Conservation (phyloP, 1,140 invertebrate genomes). For the Semibalanus balanoides region DNA sequence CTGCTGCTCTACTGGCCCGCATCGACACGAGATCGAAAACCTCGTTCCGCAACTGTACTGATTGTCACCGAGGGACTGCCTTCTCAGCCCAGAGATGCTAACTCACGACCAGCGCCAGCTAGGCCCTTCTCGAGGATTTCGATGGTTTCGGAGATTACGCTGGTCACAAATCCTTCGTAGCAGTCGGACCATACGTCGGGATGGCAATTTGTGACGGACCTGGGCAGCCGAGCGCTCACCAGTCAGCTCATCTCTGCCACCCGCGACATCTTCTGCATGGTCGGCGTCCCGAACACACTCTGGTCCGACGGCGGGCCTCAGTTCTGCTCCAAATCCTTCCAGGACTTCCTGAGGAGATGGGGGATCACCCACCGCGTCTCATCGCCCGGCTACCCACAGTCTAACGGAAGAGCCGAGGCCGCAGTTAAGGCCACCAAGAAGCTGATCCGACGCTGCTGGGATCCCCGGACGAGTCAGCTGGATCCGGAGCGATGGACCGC, state of each 20-base stretch:
- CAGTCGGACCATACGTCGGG: neutral
- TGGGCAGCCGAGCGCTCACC: neutral
- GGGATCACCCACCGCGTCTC: too few relatives aligned
- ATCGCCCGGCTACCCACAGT: too few relatives aligned
- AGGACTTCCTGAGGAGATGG: neutral
- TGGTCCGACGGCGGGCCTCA: neutral
- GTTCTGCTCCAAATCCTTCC: neutral
- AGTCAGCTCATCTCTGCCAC: neutral
- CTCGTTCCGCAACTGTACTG: neutral
- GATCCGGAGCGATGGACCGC: too few relatives aligned
- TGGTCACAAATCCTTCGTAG: neutral
- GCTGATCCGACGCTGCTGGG: too few relatives aligned
- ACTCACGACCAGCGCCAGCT: neutral
- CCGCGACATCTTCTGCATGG: neutral
- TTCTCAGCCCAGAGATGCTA: neutral
- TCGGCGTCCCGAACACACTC: neutral
- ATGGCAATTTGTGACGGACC: neutral
- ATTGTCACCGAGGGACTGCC: neutral
- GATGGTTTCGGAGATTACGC: neutral
- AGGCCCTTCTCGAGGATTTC: neutral
- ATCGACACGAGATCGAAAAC: conserved; percentile 7
- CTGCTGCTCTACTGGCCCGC: conserved; percentile 12
- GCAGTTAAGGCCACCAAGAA: too few relatives aligned
- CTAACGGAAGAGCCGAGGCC: too few relatives aligned
- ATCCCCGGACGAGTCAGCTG: too few relatives aligned